Conservation (phyloP, 2,888 invertebrate genomes). For the Tinea semifulvella region DNA sequence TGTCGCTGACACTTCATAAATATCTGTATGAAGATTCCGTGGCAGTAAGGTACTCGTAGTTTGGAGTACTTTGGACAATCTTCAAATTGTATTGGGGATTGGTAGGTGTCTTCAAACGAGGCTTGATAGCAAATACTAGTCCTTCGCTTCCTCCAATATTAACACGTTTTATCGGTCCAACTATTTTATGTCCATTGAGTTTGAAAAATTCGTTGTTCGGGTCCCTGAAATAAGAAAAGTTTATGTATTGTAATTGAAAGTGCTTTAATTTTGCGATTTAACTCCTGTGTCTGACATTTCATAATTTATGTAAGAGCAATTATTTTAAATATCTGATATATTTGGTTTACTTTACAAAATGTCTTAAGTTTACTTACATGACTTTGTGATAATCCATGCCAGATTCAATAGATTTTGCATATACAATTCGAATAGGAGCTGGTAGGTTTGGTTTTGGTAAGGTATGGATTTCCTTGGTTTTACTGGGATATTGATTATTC, state of each 20-base stretch:
- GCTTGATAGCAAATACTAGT: background rate
- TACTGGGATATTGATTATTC: background rate
- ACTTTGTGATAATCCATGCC: background rate
- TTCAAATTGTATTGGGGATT: background rate
- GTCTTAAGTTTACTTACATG: conserved; percentile 2
- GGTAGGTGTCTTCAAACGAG: background rate
- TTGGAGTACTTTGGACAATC: background rate
- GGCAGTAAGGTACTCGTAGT: background rate
- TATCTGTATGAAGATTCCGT: background rate
- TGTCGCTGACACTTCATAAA: too few relatives aligned
- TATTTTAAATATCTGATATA: too few relatives aligned
- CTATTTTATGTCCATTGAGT: conserved; percentile 1
- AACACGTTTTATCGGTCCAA: conserved; percentile 1
- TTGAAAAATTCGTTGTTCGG: too few relatives aligned
- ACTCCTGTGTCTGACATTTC: too few relatives aligned
- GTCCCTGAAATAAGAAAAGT: too few relatives aligned
- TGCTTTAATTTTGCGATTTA: too few relatives aligned
- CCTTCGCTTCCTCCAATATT: background rate
- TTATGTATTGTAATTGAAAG: too few relatives aligned
- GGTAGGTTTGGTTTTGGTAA: background rate
- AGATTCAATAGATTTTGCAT: conserved; percentile 1
- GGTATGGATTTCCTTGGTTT: background rate
- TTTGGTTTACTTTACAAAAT: too few relatives aligned
- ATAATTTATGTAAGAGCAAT: too few relatives aligned
- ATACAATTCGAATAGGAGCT: conserved; percentile 1